Base-by-base conservation (phyloP, 2,888 invertebrate genomes). In the Pinctada fucata region DNA sequence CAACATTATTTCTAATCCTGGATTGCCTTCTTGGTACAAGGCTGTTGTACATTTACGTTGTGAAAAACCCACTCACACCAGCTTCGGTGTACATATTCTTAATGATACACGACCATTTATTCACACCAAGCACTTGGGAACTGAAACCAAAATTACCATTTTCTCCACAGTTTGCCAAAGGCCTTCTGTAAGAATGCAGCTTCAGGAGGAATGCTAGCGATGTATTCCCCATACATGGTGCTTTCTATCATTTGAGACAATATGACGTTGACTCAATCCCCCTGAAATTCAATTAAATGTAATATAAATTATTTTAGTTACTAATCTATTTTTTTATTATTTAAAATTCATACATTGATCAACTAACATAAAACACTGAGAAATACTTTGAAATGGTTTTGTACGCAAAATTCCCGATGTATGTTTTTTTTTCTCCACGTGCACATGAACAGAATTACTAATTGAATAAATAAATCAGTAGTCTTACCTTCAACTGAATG, bases 171-270 rank as follows among this genome's bases (percentile, higher is more conserved):
- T 47, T 47, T 47, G 13, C 64, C 8, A 73, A 45, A 8, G 73
- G 64, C 65, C 65, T 63, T 64, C 73, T 63, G n/a, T 73, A 73
- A 47, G 3, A 73, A 73, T 10, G 63, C 8, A 58, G 6, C 58
- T 13, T 1, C 58, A 10, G 58, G 58, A 1, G 58, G 13, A 58
- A 58, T 1, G 8, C 6, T 1, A 10, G 6, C 13, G 8, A 58
- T 0, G 58, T 58, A 58, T 58, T 58, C 13, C 58, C 0, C 13
- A 58, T 58, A 10, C 51, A 52, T 10, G 13, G 58, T 58, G 58
- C 13, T 58, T 58, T 6, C 6, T 58, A 13, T 58, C 13, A 6
- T 58, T 58, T 13, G 13, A 58, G 13, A 0, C 13, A 10, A 58
- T 13, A 58, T 58, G 58, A 13, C 58, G 58, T 58, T 58, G 58